Base-by-base conservation (phyloP, 2,888 invertebrate genomes). In the Mystacides longicornis region DNA sequence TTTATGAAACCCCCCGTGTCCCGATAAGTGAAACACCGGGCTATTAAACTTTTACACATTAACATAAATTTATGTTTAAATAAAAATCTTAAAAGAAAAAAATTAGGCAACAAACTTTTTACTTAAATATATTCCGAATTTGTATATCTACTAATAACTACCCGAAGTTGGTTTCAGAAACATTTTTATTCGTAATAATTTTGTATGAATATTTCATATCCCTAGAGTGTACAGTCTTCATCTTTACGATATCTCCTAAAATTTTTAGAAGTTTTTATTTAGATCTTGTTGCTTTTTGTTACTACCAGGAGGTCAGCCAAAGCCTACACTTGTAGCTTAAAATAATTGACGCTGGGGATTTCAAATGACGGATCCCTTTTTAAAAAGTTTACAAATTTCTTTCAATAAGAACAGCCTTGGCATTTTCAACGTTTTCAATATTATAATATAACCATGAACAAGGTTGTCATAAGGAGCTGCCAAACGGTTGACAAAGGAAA, bases 31-130 rank as follows among this genome's bases (percentile, higher is more conserved):
- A 16, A 14, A 37, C 14, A 37, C 37, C 14, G 14, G 37, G 14
- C 37, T 37, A 37, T 37, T 37, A 37, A 37, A 37, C 37, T 37
- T 37, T 37, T 37, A 37, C 37, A 14, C 37, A 37, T 37, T 37
- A n/a, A 37, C 37, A 37, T 37, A 37, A 7, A 37, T 14, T 37
- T 37, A 37, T 14, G 37, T 16, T n/a, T 37, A 37, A 37, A 37
- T 14, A 14, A 37, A 37, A 37, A n/a, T n/a, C n/a, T n/a, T n/a
- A n/a, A n/a, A n/a, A n/a, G n/a, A 3, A 37, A 7, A 37, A 37
- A 7, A 37, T n/a, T 7, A 37, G 3, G 16, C 37, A 37, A 37
- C 7, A 7, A 37, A 37, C 37, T 37, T 37, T 37, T 14, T 37
- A 37, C 37, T 37, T 37, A 37, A 37, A 37, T 14, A 16, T 37